Percentiles rank a stretch among this genome's conserved stretches.
phyloP scores from a whole-genome alignment of 2,888 invertebrate species.

The Gymnocheta viridis region DNA sequence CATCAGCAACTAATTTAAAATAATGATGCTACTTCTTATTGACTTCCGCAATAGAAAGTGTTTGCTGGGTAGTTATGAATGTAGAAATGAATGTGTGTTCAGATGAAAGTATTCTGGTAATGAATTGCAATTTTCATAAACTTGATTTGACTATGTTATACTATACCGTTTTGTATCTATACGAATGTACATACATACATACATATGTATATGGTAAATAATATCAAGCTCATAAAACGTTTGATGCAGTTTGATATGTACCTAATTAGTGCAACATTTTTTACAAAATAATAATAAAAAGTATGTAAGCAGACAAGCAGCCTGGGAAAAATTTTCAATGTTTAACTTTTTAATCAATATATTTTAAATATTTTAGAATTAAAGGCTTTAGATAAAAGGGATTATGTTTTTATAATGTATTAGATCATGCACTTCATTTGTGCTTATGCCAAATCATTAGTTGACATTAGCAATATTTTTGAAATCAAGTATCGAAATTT shows the following conservation, averaged over 20 bases:
- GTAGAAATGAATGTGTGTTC: background rate
- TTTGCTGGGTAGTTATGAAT: background rate
- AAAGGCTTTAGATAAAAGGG: background rate
- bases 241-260: conserved; percentile 34
- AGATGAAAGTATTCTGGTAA: conserved; percentile 25
- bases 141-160: background rate
- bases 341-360: background rate
- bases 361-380: background rate
- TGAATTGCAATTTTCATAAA: conserved; percentile 31
- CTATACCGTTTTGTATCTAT: background rate
- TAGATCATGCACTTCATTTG: too few species aligned
- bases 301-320: background rate
- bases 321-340: background rate
- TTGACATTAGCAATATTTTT: too few species aligned
- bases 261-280: conserved; percentile 38
- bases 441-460: too few species aligned
- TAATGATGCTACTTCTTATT: background rate
- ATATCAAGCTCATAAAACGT: conserved; percentile 49
- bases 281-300: background rate
- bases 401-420: background rate
- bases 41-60: background rate
- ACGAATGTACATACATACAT: too few species aligned
- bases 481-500: too few species aligned
- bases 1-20: too few species aligned
- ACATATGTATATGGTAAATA: background rate